Percentiles rank a stretch among this genome's conserved stretches.
phyloP scores from a whole-genome alignment of 2,888 invertebrate genomes.

The Scaptomyza caliginosa region DNA sequence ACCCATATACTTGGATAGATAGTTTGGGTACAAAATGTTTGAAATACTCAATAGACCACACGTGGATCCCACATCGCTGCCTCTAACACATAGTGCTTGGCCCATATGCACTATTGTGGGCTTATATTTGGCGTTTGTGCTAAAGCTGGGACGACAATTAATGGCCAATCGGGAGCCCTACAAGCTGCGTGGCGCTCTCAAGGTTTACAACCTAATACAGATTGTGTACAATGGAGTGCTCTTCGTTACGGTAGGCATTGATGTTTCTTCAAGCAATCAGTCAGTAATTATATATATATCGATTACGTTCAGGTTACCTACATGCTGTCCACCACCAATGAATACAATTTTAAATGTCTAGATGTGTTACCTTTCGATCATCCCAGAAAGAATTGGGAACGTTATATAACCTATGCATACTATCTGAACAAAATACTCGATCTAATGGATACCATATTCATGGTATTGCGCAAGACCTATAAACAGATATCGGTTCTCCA shows the following conservation, averaged over 20 bases:
- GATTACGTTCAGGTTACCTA: not conserved
- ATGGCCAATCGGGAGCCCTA: slow-evolving; percentile 15
- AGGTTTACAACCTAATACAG: slow-evolving; percentile 23
- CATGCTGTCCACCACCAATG: not conserved
- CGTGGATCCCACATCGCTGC: slow-evolving; percentile 39
- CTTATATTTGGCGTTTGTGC: slow-evolving; percentile 18
- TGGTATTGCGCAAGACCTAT: slow-evolving; percentile 27
- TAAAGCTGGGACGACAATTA: slow-evolving; percentile 18
- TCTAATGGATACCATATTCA: slow-evolving; percentile 17
- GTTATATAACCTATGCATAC: not conserved
- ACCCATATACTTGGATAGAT: not conserved
- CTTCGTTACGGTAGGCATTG: not conserved
- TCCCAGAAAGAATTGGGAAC: not conserved
- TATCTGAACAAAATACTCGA: slow-evolving; percentile 22
- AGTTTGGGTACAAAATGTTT: slow-evolving; percentile 23
- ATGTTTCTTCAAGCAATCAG: not conserved
- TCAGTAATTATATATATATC: not conserved
- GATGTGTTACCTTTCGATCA: not conserved
- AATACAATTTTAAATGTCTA: not conserved
- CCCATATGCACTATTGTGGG: not conserved
- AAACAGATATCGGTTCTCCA: slow-evolving; percentile 51
- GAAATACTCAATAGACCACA: slow-evolving; percentile 32
- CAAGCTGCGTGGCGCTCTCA: slow-evolving; percentile 3
- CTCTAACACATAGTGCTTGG: slow-evolving; percentile 15
- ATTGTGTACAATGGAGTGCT: slow-evolving; percentile 17